phyloP scores from a whole-genome alignment of 1,140 invertebrate genomes.

The Musca vetustissima region DNA sequence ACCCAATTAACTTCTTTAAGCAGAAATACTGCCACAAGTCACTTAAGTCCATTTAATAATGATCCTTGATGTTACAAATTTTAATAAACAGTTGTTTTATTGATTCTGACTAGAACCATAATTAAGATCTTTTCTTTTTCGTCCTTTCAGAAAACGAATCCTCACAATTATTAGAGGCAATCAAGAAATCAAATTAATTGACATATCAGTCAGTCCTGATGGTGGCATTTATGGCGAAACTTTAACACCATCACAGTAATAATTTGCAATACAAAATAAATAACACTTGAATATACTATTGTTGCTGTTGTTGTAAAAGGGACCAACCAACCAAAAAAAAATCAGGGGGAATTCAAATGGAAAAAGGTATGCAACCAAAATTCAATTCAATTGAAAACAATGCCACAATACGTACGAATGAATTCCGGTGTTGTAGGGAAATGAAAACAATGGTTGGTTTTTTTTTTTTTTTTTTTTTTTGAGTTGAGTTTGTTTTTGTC shows the following conservation, averaged over 20 bases:
- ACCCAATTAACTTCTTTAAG: too few species aligned
- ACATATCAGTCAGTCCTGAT: not conserved
- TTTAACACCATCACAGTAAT: conserved; percentile 14
- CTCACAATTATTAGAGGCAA: too few species aligned
- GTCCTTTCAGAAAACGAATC: too few species aligned
- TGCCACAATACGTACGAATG: not conserved
- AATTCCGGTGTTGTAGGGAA: too few species aligned
- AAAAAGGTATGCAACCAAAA: not conserved
- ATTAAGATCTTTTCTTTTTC: not conserved
- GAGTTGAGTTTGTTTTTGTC: too few species aligned
- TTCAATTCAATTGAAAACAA: conserved; percentile 3
- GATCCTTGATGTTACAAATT: too few species aligned
- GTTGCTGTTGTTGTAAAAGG: not conserved
- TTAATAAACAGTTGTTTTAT: too few species aligned
- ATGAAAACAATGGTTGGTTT: too few species aligned
- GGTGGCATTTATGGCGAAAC: not conserved
- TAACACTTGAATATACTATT: not conserved
- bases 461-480: too few species aligned
- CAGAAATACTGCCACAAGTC: too few species aligned
- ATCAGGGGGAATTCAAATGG: too few species aligned
- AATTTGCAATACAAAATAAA: conserved; percentile 14
- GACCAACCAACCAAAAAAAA: not conserved
- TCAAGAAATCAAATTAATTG: conserved; percentile 19
- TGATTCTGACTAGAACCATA: not conserved
- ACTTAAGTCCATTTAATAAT: too few species aligned